Evolutionary conservation across 1,140 invertebrate genomes (phyloP), one percentile per base, ranked within the genome.

Genomic region (Oncopeltus fasciatus): DNA sequence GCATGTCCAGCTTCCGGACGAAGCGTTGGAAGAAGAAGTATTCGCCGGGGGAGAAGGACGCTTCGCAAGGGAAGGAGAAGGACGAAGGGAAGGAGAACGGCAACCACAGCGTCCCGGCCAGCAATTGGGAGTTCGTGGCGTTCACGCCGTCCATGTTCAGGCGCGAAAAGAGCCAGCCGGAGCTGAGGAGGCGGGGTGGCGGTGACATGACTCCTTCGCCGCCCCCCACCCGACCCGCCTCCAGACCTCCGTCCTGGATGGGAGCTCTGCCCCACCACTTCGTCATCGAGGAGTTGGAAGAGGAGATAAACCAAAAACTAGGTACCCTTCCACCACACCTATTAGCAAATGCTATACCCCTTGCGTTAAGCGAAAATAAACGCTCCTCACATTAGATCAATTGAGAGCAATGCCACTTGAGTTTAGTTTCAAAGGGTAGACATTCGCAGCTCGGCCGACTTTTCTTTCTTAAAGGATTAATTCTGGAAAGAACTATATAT

Each of bases 101-200:
- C 56, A 29, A 33, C 11, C 5, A 47, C 57, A 57, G 57, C 4
- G 64, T 63, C 4, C 61, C 66, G 0, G 66, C 64, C 12, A 72
- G 74, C 18, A 73, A 75, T 46, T 75, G 73, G 73, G 70, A 75
- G 67, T 75, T 74, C 68, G 70, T 74, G 27, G 74, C 73, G 61
- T 75, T 75, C 66, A 53, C 26, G 26, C 18, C 3, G 67, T 67
- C 47, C 53, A 24, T 11, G 62, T 68, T 68, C 9, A 53, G 65
- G 38, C 65, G 71, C 12, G 47, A 63, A 27, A 53, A 61, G 63
- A 20, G 53, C 59, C 21, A 28, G 53, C 44, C 26, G 51, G 26
- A 33, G 56, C 12, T 18, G 57, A 18, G 38, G 12, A 26, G 29
- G 26, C n/a, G n/a, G n/a, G n/a, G n/a, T n/a, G n/a, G n/a, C n/a